Evolutionary conservation across 2,888 invertebrate species (phyloP), one percentile per base, ranked within the genome.

Genomic region (Lasioglossum malachurum): DNA sequence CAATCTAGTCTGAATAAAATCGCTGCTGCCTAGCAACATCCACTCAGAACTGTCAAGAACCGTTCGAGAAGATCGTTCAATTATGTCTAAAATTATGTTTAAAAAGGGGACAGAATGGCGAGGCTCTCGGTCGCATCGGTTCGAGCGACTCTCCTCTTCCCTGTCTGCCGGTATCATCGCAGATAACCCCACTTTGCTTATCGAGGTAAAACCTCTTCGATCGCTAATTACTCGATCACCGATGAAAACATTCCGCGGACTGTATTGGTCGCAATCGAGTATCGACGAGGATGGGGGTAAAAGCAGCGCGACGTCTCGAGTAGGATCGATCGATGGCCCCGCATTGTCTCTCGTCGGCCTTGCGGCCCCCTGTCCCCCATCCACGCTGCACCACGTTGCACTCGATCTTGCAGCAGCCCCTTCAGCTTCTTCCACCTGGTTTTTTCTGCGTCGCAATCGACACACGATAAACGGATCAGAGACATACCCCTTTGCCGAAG

Each of bases 261-360:
- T 38, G 38, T 19, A 53, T n/a, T 60, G 46, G 72, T 87, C 71
- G 53, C n/a, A 38, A 27, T 44, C 38, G 27, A 27, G 38, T 16
- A 74, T 27, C 75, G 60, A 46, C 27, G 71, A 23, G 57, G 31
- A 53, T 41, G 57, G 60, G 85, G 49, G 75, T 53, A 53, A 53
- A 49, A 64, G 67, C 64, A 64, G 46, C 49, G 73, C 80, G 73
- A 49, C 80, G 87, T 83, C 87, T 88, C 86, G 75, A 86, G 86
- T 74, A 67, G 87, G 79, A 80, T 75, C 92, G 92, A 92, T 92
- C 92, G 91, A 88, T 84, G 88, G 78, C 90, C 89, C 91, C 89
- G 89, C 89, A 92, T 91, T 92, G 89, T 92, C 90, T 92, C 89
- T 83, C 85, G 80, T 69, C 85, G 89, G 78, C 69, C 81, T 74